phyloP scores from a whole-genome alignment of 2,797 vertebrate species.

The Sebastes kiyomatsui region DNA sequence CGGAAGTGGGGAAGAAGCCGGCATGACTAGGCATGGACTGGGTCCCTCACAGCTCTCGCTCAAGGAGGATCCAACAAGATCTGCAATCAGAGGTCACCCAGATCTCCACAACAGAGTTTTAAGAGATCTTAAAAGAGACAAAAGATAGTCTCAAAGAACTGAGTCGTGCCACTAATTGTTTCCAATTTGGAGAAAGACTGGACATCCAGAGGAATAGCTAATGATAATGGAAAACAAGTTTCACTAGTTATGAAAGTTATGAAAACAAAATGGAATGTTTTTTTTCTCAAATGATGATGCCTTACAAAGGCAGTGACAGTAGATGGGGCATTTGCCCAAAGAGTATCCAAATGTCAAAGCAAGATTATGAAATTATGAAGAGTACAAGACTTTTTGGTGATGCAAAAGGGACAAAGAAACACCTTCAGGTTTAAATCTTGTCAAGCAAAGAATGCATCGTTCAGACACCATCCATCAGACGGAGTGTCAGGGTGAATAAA shows the following conservation, averaged over 20 bases:
- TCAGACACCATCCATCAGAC: neutral
- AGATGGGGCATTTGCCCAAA: neutral
- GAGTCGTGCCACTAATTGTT: neutral
- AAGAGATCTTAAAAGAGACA: constrained; percentile 21
- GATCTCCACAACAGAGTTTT: constrained; percentile 87
- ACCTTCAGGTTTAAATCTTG: neutral
- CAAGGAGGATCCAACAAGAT: constrained; percentile 75
- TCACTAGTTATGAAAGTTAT: constrained; percentile 1
- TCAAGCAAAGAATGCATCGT: neutral
- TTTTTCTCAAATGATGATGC: neutral
- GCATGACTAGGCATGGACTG: constrained; percentile 87
- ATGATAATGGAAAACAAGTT: neutral
- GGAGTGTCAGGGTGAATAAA: neutral
- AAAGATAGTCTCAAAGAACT: neutral
- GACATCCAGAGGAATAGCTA: neutral
- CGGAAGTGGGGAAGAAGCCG: constrained; percentile 80
- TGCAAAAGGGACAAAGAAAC: neutral
- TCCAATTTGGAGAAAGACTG: neutral
- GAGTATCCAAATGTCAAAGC: neutral
- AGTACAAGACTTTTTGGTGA: neutral
- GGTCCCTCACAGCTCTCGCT: constrained; percentile 73
- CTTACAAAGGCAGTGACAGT: neutral
- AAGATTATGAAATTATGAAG: neutral
- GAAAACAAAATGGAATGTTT: neutral
- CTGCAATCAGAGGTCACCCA: constrained; percentile 85